These are phyloP conservation scores for Urocynchramus pylzowi DNA, from an alignment of 2,113 vertebrate species.

Conservation along the genomic window DNA sequence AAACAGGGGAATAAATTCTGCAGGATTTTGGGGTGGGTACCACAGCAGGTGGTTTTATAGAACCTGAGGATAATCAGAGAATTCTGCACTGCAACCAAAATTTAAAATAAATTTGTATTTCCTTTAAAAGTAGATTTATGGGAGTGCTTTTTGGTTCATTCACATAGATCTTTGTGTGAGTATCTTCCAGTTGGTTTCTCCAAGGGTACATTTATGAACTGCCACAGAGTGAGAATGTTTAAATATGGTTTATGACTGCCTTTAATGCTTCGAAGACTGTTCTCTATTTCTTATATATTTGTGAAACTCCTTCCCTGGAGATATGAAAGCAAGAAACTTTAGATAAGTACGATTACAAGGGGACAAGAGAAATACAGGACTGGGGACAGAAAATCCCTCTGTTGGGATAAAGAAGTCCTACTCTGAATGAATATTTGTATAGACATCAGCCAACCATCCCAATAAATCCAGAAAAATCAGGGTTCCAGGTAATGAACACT, in stretches of 20 bases:
- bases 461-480: neutral
- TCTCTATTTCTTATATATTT: neutral
- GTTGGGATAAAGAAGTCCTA: neutral
- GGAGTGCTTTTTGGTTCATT: neutral
- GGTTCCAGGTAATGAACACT: neutral
- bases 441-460: neutral
- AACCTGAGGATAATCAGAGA: neutral
- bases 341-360: neutral
- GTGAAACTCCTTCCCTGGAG: neutral
- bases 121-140: neutral
- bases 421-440: neutral
- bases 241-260: neutral
- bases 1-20: neutral
- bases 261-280: neutral
- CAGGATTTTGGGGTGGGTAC: neutral
- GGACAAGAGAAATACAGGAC: rapidly evolving
- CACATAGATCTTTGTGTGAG: neutral
- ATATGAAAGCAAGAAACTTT: neutral
- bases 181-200: neutral
- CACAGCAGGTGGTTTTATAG: neutral
- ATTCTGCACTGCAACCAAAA: neutral
- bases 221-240: neutral
- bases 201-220: neutral
- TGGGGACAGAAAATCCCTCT: neutral
- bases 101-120: neutral